phyloP scores from a whole-genome alignment of 2,113 vertebrate genomes.

The Elephantulus edwardii region DNA sequence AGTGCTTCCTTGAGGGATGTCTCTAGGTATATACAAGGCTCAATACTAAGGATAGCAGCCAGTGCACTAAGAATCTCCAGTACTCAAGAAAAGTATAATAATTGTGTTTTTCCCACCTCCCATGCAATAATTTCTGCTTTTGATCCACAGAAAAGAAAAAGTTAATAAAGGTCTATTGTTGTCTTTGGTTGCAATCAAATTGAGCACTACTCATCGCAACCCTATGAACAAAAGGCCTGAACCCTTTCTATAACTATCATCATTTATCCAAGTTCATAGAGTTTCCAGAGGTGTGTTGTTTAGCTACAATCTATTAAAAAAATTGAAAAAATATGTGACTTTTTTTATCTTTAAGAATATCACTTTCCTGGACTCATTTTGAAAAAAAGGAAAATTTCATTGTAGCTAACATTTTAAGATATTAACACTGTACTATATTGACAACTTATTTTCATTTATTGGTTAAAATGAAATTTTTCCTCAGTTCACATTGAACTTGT shows the following conservation, averaged over 20 bases:
- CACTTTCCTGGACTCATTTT: neutral
- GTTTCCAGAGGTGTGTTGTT: no score
- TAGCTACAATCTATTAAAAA: no score
- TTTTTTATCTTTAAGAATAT: slow-evolving; percentile 8
- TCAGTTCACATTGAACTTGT: neutral
- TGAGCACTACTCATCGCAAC: no score
- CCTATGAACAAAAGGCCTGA: no score
- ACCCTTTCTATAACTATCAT: no score
- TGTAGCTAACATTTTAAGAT: neutral
- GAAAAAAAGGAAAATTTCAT: neutral
- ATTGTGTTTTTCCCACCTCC: no score
- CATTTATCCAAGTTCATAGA: no score
- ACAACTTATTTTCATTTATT: neutral
- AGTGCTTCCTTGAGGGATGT: neutral
- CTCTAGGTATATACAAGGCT: neutral
- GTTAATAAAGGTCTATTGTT: slow-evolving; percentile 10
- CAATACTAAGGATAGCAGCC: neutral
- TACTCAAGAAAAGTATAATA: neutral
- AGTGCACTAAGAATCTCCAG: neutral
- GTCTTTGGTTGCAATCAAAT: no score
- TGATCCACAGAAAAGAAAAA: slow-evolving; percentile 55
- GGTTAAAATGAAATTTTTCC: neutral
- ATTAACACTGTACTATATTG: neutral
- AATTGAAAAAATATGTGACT: slow-evolving; percentile 54
- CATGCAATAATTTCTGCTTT: neutral